Evolutionary conservation across 2,113 vertebrate species (phyloP), one percentile per base, ranked within the genome.

Genomic region (Chaenogobius annularis): DNA sequence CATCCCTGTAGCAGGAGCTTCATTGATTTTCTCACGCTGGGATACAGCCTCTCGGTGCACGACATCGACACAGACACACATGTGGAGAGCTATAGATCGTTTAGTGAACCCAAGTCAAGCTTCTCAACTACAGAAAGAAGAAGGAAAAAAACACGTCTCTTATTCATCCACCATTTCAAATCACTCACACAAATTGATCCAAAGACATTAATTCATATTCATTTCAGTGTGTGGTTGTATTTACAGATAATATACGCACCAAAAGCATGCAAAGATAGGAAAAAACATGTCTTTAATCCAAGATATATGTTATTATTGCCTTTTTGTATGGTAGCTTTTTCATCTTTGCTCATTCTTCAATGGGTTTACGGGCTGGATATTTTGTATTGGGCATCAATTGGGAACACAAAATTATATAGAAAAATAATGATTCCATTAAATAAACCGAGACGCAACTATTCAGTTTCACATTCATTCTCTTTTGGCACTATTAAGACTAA

Each of bases 11-110:
- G 91, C 87, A 86, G 81, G 55, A 74, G 80, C 87, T 79, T 85
- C 89, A 92, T 91, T 82, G 89, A 91, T 92, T 91, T 90, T 89
- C 89, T 88, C 88, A 90, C 82, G 85, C 88, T 89, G 88, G 80
- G 86, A 84, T 87, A 86, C 85, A 84, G 85, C 85, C 81, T 92
- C 72, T 19, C 82, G 79, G 68, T 78, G 75, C 73, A 71, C 77
- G 71, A 65, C 78, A 44, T 65, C 31, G 72, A 70, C 55, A 56
- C 40, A 58, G 14, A 74, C 75, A 62, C 73, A 62, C 72, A 68
- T 13, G 23, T 69, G 73, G 50, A 63, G 50, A 61, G 77, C 69
- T 72, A 82, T 68, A 72, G 82, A 86, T 88, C 82, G 83, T 83
- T 86, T 75, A 79, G 82, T 73, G 83, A 88, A 83, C 58, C 81